These are phyloP conservation scores for Eremophila alpestris DNA, from an alignment of 2,797 vertebrate species.

Conservation along the genomic window DNA sequence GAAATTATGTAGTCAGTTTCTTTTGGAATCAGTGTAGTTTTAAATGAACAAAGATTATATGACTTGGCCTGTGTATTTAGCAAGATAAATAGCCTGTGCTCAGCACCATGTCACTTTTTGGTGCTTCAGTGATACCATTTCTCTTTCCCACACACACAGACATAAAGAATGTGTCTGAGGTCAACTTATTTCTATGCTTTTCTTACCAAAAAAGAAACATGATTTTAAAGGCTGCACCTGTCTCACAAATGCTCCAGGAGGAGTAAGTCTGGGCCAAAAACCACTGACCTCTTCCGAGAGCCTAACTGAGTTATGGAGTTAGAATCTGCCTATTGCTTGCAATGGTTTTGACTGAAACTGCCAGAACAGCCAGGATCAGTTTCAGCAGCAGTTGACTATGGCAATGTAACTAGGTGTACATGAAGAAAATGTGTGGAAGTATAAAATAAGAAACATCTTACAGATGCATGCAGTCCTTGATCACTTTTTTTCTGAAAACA, in stretches of 20 bases:
- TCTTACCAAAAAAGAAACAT: background rate
- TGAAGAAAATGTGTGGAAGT: background rate
- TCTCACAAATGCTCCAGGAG: background rate
- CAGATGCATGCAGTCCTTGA: background rate
- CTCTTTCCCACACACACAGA: background rate
- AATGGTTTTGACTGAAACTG: background rate
- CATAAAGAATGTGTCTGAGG: background rate
- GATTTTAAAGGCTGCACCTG: background rate
- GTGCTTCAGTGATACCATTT: background rate
- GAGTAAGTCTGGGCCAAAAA: background rate
- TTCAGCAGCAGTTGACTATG: background rate
- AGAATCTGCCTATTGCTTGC: background rate
- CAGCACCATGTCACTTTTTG: background rate
- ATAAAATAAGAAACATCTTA: background rate
- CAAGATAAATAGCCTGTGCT: slow-evolving; percentile 36
- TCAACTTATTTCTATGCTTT: background rate
- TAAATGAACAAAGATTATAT: slow-evolving; percentile 37
- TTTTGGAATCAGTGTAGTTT: slow-evolving; percentile 41
- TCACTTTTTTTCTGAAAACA: background rate
- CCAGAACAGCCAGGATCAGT: background rate
- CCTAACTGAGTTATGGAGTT: background rate
- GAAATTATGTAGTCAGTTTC: slow-evolving; percentile 62
- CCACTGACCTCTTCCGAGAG: background rate
- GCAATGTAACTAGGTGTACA: background rate
- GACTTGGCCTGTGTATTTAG: slow-evolving; percentile 20